Conservation (phyloP, 2,888 invertebrate genomes). For the Pandemis corylana region DNA sequence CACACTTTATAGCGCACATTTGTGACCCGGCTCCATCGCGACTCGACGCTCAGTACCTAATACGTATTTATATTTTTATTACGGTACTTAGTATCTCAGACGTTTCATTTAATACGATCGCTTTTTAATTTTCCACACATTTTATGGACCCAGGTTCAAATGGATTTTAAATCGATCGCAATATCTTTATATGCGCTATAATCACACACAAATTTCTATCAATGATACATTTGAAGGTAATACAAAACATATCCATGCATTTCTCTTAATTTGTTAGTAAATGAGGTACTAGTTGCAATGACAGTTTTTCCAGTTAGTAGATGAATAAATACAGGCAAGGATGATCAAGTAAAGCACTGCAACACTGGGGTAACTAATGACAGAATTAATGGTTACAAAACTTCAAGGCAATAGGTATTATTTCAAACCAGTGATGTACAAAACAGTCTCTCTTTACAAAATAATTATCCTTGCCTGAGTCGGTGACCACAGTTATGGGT, state of each 20-base stretch:
- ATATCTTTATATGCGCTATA: slow-evolving; percentile 27
- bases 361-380: slow-evolving; percentile 82
- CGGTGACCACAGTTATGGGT: slow-evolving; percentile 86
- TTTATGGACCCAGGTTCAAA: slow-evolving; percentile 55
- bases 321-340: slow-evolving; percentile 86
- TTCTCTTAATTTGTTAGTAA: slow-evolving; percentile 71
- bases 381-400: slow-evolving; percentile 82
- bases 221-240: slow-evolving; percentile 17
- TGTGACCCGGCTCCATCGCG: slow-evolving; percentile 48
- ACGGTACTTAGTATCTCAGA: slow-evolving; percentile 32
- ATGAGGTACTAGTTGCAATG: slow-evolving; percentile 76
- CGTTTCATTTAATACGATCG: slow-evolving; percentile 20
- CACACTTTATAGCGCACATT: slow-evolving; percentile 52
- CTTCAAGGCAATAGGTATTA: slow-evolving; percentile 79
- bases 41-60: slow-evolving; percentile 38
- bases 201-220: slow-evolving; percentile 25
- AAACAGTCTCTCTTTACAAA: slow-evolving; percentile 84
- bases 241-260: slow-evolving; percentile 77
- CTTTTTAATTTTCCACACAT: slow-evolving; percentile 33
- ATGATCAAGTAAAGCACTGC: slow-evolving; percentile 86
- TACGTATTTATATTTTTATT: slow-evolving; percentile 41
- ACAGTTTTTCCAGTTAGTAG: slow-evolving; percentile 75
- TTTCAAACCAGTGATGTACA: slow-evolving; percentile 83
- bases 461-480: slow-evolving; percentile 86
- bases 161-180: slow-evolving; percentile 49